A percentile compares a stretch with the other conserved stretches of the same genome.
Evolutionary conservation across 2,888 invertebrate species (phyloP).

Genomic region (Cistogaster globosa): DNA sequence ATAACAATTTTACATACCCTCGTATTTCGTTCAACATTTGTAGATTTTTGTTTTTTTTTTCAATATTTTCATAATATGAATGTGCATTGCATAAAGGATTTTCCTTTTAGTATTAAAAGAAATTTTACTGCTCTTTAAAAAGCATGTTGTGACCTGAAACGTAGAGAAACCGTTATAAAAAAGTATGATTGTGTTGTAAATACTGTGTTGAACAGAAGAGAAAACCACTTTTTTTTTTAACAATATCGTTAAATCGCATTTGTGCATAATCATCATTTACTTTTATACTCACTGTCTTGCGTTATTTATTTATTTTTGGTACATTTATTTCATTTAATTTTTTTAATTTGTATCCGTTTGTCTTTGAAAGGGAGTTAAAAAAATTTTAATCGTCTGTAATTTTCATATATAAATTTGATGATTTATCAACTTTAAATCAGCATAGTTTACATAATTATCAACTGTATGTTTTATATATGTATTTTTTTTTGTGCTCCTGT

Average conservation of each 20-base stretch:
- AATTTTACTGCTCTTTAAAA: slow-evolving; percentile 20
- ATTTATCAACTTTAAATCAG: too few relatives aligned
- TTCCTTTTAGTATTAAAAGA: slow-evolving; percentile 2
- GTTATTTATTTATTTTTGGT: slow-evolving; percentile 1
- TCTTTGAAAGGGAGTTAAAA: not conserved
- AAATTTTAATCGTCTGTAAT: too few relatives aligned
- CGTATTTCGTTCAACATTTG: slow-evolving; percentile 12
- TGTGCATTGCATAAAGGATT: slow-evolving; percentile 45
- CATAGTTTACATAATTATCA: too few relatives aligned
- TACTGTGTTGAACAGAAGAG: slow-evolving; percentile 35
- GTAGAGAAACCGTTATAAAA: slow-evolving; percentile 7
- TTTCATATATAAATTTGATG: too few relatives aligned
- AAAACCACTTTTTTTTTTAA: slow-evolving; percentile 22
- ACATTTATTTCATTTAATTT: slow-evolving; percentile 5
- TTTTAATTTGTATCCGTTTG: not conserved
- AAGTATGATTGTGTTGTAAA: slow-evolving; percentile 45
- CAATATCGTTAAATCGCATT: slow-evolving; percentile 63
- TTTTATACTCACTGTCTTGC: slow-evolving; percentile 1
- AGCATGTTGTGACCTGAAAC: slow-evolving; percentile 16
- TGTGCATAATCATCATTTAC: slow-evolving; percentile 51
- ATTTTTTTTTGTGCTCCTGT: too few relatives aligned
- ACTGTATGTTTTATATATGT: too few relatives aligned
- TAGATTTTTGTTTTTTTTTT: not conserved
- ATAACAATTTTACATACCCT: not conserved
- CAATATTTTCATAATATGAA: slow-evolving; percentile 48